These are phyloP conservation scores for Pemphigus obesinymphae DNA, from an alignment of 1,140 invertebrate species.

Conservation along the genomic window DNA sequence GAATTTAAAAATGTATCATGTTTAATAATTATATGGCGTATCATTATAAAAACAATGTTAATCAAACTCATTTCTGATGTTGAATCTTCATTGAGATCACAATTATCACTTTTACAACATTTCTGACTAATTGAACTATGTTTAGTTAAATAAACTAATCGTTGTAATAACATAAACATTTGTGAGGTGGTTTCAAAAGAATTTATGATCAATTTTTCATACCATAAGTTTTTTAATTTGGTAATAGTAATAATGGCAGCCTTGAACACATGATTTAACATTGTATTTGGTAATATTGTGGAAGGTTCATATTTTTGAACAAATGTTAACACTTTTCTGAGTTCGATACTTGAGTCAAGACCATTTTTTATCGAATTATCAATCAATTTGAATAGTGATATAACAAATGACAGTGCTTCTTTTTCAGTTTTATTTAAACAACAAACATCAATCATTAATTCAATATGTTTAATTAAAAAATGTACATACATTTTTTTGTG, in stretches of 20 bases:
- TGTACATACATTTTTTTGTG: constrained; percentile 7
- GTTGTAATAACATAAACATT: neutral
- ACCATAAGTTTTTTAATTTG: constrained; percentile 27
- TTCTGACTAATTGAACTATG: neutral
- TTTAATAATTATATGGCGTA: neutral
- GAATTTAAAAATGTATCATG: constrained; percentile 17
- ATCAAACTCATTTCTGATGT: constrained; percentile 29
- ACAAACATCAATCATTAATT: constrained; percentile 36
- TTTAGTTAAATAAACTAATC: constrained; percentile 8
- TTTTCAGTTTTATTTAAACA: constrained; percentile 23
- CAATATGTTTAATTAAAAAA: constrained; percentile 26
- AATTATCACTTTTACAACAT: constrained; percentile 15
- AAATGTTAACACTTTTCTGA: constrained; percentile 7
- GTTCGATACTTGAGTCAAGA: constrained; percentile 19
- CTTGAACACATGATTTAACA: constrained; percentile 9
- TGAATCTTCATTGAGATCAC: constrained; percentile 21
- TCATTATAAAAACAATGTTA: constrained; percentile 27
- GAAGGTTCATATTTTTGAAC: neutral
- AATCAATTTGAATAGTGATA: constrained; percentile 23
- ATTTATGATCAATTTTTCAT: neutral
- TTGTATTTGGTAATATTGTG: neutral
- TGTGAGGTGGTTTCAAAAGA: constrained; percentile 13
- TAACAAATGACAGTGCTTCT: constrained; percentile 14
- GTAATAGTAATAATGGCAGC: neutral
- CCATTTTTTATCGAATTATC: constrained; percentile 24